Conservation (phyloP, 2,797 vertebrate genomes). For the Hypotaenidia okinawae region DNA sequence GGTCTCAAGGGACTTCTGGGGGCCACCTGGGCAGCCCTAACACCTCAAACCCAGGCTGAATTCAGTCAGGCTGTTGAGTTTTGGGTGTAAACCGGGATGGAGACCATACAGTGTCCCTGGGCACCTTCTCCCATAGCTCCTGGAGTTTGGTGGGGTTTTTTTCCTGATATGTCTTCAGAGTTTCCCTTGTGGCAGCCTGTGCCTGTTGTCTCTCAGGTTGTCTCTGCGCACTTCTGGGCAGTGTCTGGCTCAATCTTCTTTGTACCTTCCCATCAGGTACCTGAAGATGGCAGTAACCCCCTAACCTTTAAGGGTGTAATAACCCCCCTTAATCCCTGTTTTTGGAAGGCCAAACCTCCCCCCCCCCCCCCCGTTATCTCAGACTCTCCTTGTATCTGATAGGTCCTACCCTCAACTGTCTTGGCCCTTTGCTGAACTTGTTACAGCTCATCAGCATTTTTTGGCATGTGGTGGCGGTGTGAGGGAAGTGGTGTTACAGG, state of each 20-base stretch:
- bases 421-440: not conserved
- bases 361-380: fast-evolving
- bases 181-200: not conserved
- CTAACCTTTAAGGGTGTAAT: not conserved
- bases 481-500: not conserved
- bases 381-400: not conserved
- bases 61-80: not conserved
- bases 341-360: not conserved
- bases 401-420: fast-evolving
- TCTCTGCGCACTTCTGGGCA: not conserved
- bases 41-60: fast-evolving
- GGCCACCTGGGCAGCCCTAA: not conserved
- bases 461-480: fast-evolving
- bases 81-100: not conserved
- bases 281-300: not conserved
- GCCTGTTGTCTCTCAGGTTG: not conserved
- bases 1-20: not conserved
- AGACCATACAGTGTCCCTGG: not conserved
- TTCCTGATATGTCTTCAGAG: not conserved
- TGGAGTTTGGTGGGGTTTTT: not conserved
- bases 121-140: fast-evolving
- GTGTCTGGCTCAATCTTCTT: not conserved
- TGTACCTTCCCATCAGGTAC: not conserved
- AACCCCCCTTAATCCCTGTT: not conserved
- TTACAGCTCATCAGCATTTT: not conserved